Conservation (phyloP, 1,140 invertebrate genomes). For the Ganaspis sp. region DNA sequence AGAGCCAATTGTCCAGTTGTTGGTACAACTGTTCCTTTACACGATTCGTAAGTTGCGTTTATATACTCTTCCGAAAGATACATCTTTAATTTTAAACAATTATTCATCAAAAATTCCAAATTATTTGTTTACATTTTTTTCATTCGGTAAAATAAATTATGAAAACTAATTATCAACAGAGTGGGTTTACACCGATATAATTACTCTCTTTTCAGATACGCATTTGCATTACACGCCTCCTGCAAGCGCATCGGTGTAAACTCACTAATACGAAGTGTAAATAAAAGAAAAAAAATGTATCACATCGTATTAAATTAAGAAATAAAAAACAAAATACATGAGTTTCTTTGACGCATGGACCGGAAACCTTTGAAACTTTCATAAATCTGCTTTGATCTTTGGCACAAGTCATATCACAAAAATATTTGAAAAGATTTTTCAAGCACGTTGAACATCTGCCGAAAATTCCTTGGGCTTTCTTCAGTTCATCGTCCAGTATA, state of each 20-base stretch:
- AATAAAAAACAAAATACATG: constrained; percentile 50
- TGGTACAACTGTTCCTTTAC: constrained; percentile 79
- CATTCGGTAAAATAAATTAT: constrained; percentile 6
- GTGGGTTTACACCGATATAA: too few relatives aligned
- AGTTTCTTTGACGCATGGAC: constrained; percentile 48
- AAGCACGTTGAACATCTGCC: constrained; percentile 80
- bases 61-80: constrained; percentile 79
- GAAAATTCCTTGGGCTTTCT: constrained; percentile 77
- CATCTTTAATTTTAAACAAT: constrained; percentile 51
- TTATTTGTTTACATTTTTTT: not conserved
- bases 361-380: constrained; percentile 57
- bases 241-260: too few relatives aligned
- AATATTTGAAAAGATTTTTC: constrained; percentile 77
- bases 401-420: constrained; percentile 81
- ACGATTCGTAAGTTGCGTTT: constrained; percentile 82
- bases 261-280: too few relatives aligned
- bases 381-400: constrained; percentile 76
- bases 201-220: too few relatives aligned
- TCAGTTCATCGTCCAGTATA: constrained; percentile 72
- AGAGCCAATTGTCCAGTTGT: constrained; percentile 82
- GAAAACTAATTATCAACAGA: too few relatives aligned
- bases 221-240: too few relatives aligned
- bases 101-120: too few relatives aligned
- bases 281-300: not conserved
- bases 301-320: not conserved